Evolutionary conservation across 2,113 vertebrate genomes (phyloP).

Genomic region (Clarias gariepinus): DNA sequence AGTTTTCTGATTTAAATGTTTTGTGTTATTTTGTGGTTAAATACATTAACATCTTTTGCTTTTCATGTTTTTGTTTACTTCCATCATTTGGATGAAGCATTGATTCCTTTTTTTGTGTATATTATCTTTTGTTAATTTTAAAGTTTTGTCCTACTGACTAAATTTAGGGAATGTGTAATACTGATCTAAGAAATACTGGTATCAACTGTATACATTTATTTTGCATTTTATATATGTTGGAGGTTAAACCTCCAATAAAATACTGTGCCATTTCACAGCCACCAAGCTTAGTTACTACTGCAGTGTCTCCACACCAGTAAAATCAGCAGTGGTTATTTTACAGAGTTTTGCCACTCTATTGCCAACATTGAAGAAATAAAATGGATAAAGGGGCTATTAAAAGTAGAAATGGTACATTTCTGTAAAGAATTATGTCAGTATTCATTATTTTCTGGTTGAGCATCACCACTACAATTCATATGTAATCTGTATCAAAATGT

Average conservation of each 20-base stretch:
- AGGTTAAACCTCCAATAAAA: slow-evolving; percentile 67
- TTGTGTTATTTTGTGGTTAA: slow-evolving; percentile 47
- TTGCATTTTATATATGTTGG: slow-evolving; percentile 44
- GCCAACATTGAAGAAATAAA: slow-evolving; percentile 59
- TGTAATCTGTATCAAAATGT: slow-evolving; percentile 99
- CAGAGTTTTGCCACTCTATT: slow-evolving; percentile 43
- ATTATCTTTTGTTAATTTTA: slow-evolving; percentile 40
- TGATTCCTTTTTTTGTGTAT: slow-evolving; percentile 27
- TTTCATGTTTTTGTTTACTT: slow-evolving; percentile 42
- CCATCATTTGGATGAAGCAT: slow-evolving; percentile 54
- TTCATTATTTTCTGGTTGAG: slow-evolving; percentile 85
- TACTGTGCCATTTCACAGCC: slow-evolving; percentile 75
- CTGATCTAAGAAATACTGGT: slow-evolving; percentile 60
- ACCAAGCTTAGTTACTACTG: slow-evolving; percentile 65
- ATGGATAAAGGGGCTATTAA: slow-evolving; percentile 59
- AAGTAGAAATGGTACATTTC: slow-evolving; percentile 74
- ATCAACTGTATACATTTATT: slow-evolving; percentile 44
- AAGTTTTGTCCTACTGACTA: slow-evolving; percentile 73
- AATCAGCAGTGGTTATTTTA: slow-evolving; percentile 53
- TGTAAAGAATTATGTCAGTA: slow-evolving; percentile 96
- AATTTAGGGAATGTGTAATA: slow-evolving; percentile 62
- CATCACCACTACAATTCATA: slow-evolving; percentile 92
- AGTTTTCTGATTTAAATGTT: slow-evolving; percentile 32
- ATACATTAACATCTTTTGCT: slow-evolving; percentile 41
- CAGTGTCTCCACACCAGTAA: slow-evolving; percentile 55